Evolutionary conservation across 1,140 invertebrate genomes (phyloP).

Genomic region (Bombus confusus): DNA sequence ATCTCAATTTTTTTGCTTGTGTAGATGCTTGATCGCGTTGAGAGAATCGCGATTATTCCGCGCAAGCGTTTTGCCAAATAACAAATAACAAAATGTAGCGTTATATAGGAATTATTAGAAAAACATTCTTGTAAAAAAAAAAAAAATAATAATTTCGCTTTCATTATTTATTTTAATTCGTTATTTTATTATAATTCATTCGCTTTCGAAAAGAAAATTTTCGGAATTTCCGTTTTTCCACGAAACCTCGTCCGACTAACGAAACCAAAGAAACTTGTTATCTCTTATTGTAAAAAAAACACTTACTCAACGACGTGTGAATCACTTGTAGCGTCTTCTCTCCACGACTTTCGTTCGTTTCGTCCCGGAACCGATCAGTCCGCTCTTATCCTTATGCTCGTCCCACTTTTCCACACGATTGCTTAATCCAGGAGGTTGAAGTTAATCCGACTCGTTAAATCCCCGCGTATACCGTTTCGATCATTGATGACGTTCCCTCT

Average conservation of each 20-base stretch:
- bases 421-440: conserved; percentile 32
- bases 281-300: neutral
- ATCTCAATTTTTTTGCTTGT: too few relatives aligned
- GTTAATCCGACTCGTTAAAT: conserved; percentile 19
- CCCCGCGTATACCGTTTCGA: neutral
- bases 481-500: neutral
- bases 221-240: too few relatives aligned
- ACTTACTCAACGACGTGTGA: neutral
- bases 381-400: neutral
- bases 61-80: too few relatives aligned
- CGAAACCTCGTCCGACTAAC: neutral
- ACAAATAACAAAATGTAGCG: too few relatives aligned
- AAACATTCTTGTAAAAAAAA: too few relatives aligned
- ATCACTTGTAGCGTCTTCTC: conserved; percentile 5
- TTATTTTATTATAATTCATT: too few relatives aligned
- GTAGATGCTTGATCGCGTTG: too few relatives aligned
- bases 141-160: too few relatives aligned
- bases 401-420: conserved; percentile 38
- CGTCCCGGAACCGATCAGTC: conserved; percentile 2
- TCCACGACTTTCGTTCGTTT: conserved; percentile 24
- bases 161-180: too few relatives aligned
- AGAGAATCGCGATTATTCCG: too few relatives aligned
- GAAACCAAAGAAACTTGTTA: neutral
- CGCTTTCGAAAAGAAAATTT: neutral
- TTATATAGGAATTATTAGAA: too few relatives aligned